Evolutionary conservation across 2,888 invertebrate genomes (phyloP), one percentile per base, ranked within the genome.

Genomic region (Phlogophora meticulosa): DNA sequence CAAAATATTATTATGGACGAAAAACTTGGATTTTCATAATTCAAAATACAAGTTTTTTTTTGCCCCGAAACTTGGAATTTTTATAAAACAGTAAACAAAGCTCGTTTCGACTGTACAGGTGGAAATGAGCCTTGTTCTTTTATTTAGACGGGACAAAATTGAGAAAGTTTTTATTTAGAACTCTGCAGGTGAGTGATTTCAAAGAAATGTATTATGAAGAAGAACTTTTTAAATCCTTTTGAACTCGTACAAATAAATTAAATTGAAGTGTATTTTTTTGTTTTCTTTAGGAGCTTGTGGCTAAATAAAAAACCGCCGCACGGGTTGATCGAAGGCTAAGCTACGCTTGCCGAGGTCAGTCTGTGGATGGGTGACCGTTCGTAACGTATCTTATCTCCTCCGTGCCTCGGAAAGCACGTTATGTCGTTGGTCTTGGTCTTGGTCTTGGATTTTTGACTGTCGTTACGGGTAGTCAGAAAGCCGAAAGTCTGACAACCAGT

Each of bases 131-230:
- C 67, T 67, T 71, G 49, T 76, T 75, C 62, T 72, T 79, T 69
- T 76, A 78, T 76, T 69, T 67, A 76, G 45, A 67, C 36, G 73
- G 32, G 40, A 70, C 43, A 49, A 62, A 56, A 76, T 67, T 73
- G 63, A 69, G 66, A 69, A 69, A 67, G 48, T 72, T 78, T 75
- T 72, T 72, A 64, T 76, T 76, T 45, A 66, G 52, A 72, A 20
- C 48, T 51, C 24, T 43, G 56, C 9, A 53, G 45, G 28, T 76
- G 63, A 73, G 55, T 64, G 53, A 66, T 63, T 66, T 46, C 22
- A 46, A 32, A 46, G 13, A 57, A 53, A 59, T 66, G 32, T 56
- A 24, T 58, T 36, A 32, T 42, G 32, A 42, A 36, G 17, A 3
- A 46, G 17, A 34, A 45, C 4, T 45, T 66, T 61, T 36, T 17